These are phyloP conservation scores for Diabrotica balteata DNA, from an alignment of 2,888 invertebrate genomes.

Conservation along the genomic window DNA sequence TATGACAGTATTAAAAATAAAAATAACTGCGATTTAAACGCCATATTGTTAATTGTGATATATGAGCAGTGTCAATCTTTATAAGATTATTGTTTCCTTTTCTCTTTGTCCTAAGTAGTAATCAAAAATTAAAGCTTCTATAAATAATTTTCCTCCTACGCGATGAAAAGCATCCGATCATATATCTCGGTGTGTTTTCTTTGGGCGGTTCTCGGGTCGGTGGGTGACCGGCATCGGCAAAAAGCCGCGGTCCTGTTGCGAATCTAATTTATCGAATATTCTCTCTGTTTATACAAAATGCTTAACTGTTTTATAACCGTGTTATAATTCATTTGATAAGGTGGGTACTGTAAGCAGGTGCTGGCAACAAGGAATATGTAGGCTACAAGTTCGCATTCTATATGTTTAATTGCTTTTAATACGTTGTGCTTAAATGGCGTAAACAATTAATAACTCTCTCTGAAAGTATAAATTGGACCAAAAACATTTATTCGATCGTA, in stretches of 20 bases:
- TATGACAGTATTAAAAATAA: no score
- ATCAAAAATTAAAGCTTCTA: conserved; percentile 16
- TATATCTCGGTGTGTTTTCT: conserved; percentile 26
- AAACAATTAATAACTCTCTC: no score
- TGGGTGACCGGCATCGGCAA: conserved; percentile 26
- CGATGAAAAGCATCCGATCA: conserved; percentile 34
- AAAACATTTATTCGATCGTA: no score
- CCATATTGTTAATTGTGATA: no score
- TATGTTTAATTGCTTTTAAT: no score
- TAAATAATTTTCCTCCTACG: conserved; percentile 39
- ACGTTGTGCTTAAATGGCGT: no score
- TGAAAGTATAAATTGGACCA: no score
- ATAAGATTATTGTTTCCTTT: no score
- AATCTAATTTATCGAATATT: conserved; percentile 26
- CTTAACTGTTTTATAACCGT: conserved; percentile 17
- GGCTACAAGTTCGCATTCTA: background rate
- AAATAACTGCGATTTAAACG: no score
- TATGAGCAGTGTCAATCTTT: no score
- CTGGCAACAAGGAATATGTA: background rate
- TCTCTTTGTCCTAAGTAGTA: no score
- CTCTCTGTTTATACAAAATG: conserved; percentile 21
- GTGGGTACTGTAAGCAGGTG: conserved; percentile 5
- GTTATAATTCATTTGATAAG: conserved; percentile 18
- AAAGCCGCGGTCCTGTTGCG: conserved; percentile 25
- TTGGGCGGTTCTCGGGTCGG: conserved; percentile 9